Evolutionary conservation across 2,797 vertebrate species (phyloP), one percentile per base, ranked within the genome.

Genomic region (Siniperca undulata): DNA sequence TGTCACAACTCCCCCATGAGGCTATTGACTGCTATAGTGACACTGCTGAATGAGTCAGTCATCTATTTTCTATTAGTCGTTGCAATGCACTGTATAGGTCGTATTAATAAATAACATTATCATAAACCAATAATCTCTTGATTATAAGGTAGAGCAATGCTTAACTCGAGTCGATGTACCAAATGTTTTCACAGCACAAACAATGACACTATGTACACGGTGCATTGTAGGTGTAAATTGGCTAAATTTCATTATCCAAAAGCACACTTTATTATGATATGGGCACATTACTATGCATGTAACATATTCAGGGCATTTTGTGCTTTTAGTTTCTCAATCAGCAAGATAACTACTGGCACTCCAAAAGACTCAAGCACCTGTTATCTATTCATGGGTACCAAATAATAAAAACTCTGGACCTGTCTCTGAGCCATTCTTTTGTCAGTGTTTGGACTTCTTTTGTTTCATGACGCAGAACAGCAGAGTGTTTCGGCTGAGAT

Each of bases 241-340:
- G 91, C 88, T 82, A 85, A 30, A 77, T 86, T 88, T 91, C 87
- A 92, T 91, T 86, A 88, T 92, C 59, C 82, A 82, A 89, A 95
- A 95, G 94, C 93, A 94, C 94, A 95, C 76, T 91, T 90, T 93
- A 92, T 88, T 93, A 92, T 92, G 82, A 90, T 93, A 93, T 91
- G 90, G 91, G 89, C 94, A 94, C 95, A 95, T 92, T 95, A 95
- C 95, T 96, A 96, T 95, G 95, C 95, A 96, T 96, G 95, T 94
- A 92, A 95, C 89, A 95, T 95, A 94, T 93, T 93, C 93, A 94
- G 94, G 93, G 90, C 86, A 91, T 91, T 94, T 91, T 92, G 92
- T 93, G 93, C 93, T 95, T 95, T 91, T 94, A 95, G 93, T 94
- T 92, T 91, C 77, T 93, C 89, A 89, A 91, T 90, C 89, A 94